Evolutionary conservation across 2,888 invertebrate species (phyloP).

Genomic region (Oxycera nigricornis): DNA sequence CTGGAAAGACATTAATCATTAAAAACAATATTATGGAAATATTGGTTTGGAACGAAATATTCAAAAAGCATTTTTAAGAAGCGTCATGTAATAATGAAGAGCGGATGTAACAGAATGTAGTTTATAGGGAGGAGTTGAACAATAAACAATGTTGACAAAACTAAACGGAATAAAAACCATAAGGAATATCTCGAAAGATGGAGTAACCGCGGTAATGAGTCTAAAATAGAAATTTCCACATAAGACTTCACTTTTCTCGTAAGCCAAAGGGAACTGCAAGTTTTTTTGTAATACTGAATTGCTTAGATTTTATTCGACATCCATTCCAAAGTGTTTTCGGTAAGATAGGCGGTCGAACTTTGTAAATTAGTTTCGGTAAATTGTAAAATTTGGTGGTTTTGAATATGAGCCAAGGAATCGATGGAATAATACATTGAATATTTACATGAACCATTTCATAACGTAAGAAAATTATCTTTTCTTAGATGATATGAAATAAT

Average conservation of each 20-base stretch:
- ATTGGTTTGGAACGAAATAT: conserved; percentile 6
- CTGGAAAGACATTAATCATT: background rate
- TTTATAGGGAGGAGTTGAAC: conserved; percentile 30
- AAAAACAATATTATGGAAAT: conserved; percentile 22
- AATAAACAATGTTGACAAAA: conserved; percentile 20
- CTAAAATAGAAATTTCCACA: conserved; percentile 24
- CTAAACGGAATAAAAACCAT: conserved; percentile 14
- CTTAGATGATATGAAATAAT: conserved; percentile 32
- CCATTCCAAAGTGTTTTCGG: no score
- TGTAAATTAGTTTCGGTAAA: no score
- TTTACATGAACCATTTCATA: no score
- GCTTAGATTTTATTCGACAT: background rate
- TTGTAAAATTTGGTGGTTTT: no score
- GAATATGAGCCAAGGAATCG: no score
- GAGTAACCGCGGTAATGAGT: background rate
- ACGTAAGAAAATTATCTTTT: no score
- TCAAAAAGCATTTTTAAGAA: conserved; percentile 11
- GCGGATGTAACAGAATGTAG: conserved; percentile 22
- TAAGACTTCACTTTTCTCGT: conserved; percentile 32
- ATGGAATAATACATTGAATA: no score
- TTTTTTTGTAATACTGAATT: background rate
- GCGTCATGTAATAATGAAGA: background rate
- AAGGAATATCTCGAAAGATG: conserved; percentile 35
- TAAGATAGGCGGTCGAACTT: no score
- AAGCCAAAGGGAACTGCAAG: background rate